Conservation (phyloP, 1,140 invertebrate species). For the Cataglyphis hispanica region DNA sequence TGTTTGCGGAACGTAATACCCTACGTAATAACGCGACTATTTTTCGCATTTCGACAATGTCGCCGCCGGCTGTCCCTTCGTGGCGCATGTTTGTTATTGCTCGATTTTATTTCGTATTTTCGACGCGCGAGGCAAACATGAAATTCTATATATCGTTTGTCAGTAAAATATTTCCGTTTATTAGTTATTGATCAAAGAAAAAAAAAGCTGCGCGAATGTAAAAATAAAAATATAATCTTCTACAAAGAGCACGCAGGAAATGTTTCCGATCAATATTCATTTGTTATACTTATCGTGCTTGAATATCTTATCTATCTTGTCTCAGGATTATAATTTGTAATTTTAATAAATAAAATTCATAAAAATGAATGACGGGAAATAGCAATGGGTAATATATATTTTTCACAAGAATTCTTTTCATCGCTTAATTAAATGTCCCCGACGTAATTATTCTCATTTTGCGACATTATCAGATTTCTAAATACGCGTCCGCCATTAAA, state of each 20-base stretch:
- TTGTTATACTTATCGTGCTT: not conserved
- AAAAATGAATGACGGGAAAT: not conserved
- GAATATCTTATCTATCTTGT: not conserved
- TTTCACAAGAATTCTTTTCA: not conserved
- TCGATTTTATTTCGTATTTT: constrained; percentile 28
- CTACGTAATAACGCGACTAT: constrained; percentile 18
- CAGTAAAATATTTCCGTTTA: constrained; percentile 5
- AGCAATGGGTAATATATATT: not conserved
- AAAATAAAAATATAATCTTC: constrained; percentile 12
- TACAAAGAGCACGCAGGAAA: not conserved
- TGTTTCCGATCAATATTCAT: not conserved
- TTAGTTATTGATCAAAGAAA: not conserved
- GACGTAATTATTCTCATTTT: constrained; percentile 32
- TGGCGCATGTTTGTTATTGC: not conserved
- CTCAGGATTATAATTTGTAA: not conserved
- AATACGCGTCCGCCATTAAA: constrained; percentile 49
- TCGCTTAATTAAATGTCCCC: constrained; percentile 29
- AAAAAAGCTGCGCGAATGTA: not conserved
- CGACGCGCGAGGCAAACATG: not conserved
- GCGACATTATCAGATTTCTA: not conserved
- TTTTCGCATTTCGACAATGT: constrained; percentile 55
- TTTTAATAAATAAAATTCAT: not conserved
- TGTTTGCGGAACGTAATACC: constrained; percentile 48
- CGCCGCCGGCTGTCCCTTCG: not conserved
- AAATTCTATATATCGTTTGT: constrained; percentile 34